Evolutionary conservation across 2,888 invertebrate species (phyloP).

Genomic region (Drosophila antonietae): DNA sequence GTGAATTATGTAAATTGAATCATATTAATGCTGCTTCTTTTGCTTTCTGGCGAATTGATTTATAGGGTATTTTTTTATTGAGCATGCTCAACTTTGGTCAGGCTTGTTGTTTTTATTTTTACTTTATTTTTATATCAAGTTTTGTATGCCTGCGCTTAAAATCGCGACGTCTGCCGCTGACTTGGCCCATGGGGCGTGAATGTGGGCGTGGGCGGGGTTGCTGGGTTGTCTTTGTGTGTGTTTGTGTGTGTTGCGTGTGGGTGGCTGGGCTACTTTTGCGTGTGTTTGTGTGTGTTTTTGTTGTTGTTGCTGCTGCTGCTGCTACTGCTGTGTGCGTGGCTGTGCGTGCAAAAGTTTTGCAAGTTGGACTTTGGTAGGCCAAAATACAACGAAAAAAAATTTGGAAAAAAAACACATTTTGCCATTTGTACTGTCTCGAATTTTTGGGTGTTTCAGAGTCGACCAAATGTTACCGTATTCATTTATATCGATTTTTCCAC

Average conservation of each 20-base stretch:
- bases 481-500: constrained; percentile 77
- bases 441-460: constrained; percentile 46
- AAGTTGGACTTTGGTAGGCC: constrained; percentile 55
- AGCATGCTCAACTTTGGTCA: constrained; percentile 22
- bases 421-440: constrained; percentile 59
- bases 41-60: not conserved
- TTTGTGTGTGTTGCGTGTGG: constrained; percentile 10
- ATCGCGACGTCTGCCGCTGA: constrained; percentile 65
- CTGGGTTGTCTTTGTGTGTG: constrained; percentile 14
- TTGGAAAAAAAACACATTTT: constrained; percentile 56
- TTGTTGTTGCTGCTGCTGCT: constrained; percentile 27
- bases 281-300: constrained; percentile 4
- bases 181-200: constrained; percentile 37
- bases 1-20: not conserved
- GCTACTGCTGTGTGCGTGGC: constrained; percentile 31
- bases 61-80: constrained; percentile 30
- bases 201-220: constrained; percentile 9
- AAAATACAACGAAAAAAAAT: not conserved
- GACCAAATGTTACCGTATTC: constrained; percentile 74
- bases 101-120: constrained; percentile 36
- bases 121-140: constrained; percentile 69
- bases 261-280: constrained; percentile 9
- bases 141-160: constrained; percentile 71
- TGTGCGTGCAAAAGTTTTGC: constrained; percentile 75
- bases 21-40: not conserved